phyloP scores from a whole-genome alignment of 2,113 vertebrate species.

The Oreochromis tanganicae region DNA sequence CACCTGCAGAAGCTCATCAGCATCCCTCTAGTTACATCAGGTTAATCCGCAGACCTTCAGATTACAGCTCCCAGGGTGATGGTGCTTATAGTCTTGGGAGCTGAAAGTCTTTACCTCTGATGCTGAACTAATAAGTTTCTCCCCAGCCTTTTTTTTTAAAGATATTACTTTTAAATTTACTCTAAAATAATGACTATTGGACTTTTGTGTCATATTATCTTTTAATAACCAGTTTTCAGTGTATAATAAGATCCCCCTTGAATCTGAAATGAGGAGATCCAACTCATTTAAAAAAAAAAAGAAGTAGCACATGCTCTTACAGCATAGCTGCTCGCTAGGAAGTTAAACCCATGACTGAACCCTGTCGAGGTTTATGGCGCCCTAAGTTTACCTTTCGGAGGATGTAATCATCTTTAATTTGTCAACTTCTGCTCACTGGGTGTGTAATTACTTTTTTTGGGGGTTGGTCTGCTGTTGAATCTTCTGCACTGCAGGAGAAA shows the following conservation, averaged over 20 bases:
- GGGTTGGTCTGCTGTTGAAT: neutral
- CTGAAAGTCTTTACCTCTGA: neutral
- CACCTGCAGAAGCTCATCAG: neutral
- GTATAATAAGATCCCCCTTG: neutral
- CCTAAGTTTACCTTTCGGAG: neutral
- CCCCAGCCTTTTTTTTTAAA: neutral
- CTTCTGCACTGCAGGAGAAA: neutral
- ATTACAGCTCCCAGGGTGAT: neutral
- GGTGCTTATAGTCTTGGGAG: neutral
- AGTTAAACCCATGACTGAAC: constrained; percentile 4
- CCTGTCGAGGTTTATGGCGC: neutral
- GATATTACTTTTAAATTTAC: neutral
- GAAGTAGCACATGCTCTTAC: neutral
- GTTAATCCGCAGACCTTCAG: neutral
- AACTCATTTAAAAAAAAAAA: neutral
- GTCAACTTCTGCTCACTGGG: neutral
- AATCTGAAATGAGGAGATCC: neutral
- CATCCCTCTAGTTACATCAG: neutral
- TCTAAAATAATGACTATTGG: neutral
- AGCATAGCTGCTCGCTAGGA: constrained; percentile 2
- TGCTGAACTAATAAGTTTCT: neutral
- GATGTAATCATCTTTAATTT: constrained; percentile 21
- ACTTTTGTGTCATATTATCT: neutral
- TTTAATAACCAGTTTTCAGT: neutral
- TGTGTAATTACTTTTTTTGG: neutral